These are phyloP conservation scores for Macropus fuliginosus DNA, from an alignment of 2,797 vertebrate genomes.

Conservation along the genomic window DNA sequence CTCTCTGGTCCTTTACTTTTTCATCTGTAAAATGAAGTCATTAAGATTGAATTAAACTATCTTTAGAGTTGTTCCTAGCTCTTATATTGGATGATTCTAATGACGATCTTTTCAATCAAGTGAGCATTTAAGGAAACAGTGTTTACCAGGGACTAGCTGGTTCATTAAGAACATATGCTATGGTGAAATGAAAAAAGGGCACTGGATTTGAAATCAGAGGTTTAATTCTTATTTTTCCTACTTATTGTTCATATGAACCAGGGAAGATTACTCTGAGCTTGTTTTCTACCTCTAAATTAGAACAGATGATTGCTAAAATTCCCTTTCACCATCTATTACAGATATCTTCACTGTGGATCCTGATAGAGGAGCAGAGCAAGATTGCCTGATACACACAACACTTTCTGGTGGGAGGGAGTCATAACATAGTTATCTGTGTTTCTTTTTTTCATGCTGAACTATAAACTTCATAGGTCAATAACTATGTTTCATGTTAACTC, in stretches of 20 bases:
- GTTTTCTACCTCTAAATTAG: background rate
- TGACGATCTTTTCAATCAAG: background rate
- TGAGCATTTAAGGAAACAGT: background rate
- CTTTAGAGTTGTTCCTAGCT: background rate
- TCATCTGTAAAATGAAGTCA: conserved; percentile 1
- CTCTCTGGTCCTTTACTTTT: background rate
- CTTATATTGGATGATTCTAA: background rate
- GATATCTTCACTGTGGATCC: background rate
- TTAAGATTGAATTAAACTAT: background rate
- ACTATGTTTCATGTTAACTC: background rate
- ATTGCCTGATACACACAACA: background rate
- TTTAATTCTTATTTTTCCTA: background rate
- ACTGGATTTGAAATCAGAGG: background rate
- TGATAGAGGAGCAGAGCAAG: background rate
- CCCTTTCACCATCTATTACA: background rate
- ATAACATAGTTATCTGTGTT: background rate
- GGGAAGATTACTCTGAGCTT: background rate
- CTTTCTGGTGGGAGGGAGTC: background rate
- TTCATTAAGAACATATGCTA: background rate
- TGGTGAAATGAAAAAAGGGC: background rate
- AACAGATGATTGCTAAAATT: background rate
- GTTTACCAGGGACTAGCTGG: background rate
- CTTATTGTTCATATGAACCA: background rate
- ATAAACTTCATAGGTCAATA: background rate
- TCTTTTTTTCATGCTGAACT: background rate